These are phyloP conservation scores for Rhynchotus rufescens DNA, from an alignment of 2,797 vertebrate species.

Conservation along the genomic window DNA sequence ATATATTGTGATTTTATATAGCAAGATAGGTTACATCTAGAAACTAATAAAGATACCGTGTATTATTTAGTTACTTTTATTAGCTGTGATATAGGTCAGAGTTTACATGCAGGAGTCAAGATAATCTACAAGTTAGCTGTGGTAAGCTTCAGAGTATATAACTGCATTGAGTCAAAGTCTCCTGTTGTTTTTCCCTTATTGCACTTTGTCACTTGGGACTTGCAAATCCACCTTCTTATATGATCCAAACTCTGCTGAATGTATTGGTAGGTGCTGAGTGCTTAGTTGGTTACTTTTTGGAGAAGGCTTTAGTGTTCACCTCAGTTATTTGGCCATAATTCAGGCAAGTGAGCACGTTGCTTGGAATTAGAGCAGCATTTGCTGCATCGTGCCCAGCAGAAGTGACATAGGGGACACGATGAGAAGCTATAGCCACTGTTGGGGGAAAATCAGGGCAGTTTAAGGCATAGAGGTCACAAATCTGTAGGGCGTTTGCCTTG, in stretches of 20 bases:
- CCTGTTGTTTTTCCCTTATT: neutral
- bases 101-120: neutral
- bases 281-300: neutral
- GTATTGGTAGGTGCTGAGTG: neutral
- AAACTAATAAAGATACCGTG: neutral
- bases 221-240: neutral
- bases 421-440: too few species aligned
- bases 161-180: neutral
- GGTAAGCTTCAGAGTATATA: neutral
- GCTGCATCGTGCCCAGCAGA: too few species aligned
- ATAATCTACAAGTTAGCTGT: neutral
- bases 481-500: too few species aligned
- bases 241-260: neutral
- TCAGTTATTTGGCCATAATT: neutral
- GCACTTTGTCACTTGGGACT: neutral
- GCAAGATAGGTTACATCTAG: neutral
- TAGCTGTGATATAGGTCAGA: neutral
- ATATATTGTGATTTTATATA: neutral
- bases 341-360: neutral
- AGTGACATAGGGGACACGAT: too few species aligned
- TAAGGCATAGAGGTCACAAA: too few species aligned
- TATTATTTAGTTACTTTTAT: neutral
- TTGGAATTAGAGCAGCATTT: too few species aligned
- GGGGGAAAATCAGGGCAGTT: too few species aligned
- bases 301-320: neutral